Evolutionary conservation across 2,113 vertebrate genomes (phyloP).

Genomic region (Pterocles orientalis): DNA sequence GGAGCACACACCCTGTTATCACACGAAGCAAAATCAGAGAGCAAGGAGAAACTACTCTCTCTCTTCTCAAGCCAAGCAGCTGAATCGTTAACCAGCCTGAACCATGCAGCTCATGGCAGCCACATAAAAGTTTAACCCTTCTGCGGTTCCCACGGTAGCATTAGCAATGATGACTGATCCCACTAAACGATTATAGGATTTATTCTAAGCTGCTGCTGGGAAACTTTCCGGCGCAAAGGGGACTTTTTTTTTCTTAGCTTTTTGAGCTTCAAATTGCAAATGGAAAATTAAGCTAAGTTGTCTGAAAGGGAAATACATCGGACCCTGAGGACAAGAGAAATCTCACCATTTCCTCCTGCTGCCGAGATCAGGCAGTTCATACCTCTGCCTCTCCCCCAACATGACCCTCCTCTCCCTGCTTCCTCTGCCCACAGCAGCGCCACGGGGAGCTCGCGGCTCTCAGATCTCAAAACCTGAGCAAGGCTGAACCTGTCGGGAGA

Average conservation of each 20-base stretch:
- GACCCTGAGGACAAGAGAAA: slow-evolving; percentile 34
- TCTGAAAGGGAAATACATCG: slow-evolving; percentile 17
- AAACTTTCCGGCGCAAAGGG: neutral
- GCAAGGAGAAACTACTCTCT: slow-evolving; percentile 19
- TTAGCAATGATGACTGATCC: neutral
- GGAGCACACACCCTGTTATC: slow-evolving; percentile 29
- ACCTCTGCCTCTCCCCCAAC: neutral
- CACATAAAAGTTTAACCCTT: slow-evolving; percentile 59
- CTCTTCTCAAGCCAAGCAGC: slow-evolving; percentile 54
- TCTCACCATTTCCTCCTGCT: neutral
- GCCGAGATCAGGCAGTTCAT: neutral
- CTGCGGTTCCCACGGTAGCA: slow-evolving; percentile 57
- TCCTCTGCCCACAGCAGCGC: neutral
- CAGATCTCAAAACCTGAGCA: neutral
- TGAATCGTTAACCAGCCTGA: slow-evolving; percentile 36
- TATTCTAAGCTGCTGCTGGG: slow-evolving; percentile 56
- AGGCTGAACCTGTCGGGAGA: neutral
- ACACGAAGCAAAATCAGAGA: slow-evolving; percentile 3
- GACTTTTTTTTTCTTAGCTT: neutral
- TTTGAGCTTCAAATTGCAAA: slow-evolving; percentile 26
- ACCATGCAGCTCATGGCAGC: neutral
- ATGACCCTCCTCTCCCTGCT: neutral
- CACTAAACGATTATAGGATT: slow-evolving; percentile 44
- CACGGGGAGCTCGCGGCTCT: neutral
- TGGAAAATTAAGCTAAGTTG: slow-evolving; percentile 20